phyloP scores from a whole-genome alignment of 2,888 invertebrate genomes.

The Apodemia hepburni region DNA sequence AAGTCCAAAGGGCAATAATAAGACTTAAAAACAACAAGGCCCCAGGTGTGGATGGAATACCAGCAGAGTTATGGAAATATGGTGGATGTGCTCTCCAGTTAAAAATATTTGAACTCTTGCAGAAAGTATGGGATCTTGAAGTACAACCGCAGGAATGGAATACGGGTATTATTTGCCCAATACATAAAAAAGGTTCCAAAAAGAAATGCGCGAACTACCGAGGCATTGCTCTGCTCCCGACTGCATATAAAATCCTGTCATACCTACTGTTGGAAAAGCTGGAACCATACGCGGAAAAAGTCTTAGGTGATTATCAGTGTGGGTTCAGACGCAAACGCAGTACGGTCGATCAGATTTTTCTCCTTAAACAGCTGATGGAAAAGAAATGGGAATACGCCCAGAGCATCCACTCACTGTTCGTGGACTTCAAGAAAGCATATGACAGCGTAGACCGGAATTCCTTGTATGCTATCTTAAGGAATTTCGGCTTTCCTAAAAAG shows the following conservation, averaged over 20 bases:
- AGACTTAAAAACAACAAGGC: conserved; percentile 12
- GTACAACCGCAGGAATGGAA: conserved; percentile 8
- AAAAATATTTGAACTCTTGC: background rate
- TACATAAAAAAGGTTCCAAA: background rate
- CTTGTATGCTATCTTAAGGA: conserved; percentile 3
- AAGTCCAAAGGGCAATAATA: conserved; percentile 1
- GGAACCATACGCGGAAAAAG: background rate
- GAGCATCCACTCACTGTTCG: conserved; percentile 20
- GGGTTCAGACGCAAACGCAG: conserved; percentile 23
- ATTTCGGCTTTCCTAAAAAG: conserved; percentile 6
- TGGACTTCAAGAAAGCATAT: conserved; percentile 22
- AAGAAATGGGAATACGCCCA: conserved; percentile 30
- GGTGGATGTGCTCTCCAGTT: background rate
- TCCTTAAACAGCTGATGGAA: no score
- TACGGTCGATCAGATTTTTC: conserved; percentile 28
- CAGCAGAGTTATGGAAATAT: background rate
- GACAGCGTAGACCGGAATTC: background rate
- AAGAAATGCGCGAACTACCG: conserved; percentile 11
- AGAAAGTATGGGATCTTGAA: background rate
- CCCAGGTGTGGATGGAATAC: background rate
- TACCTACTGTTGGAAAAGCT: no score
- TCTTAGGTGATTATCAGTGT: conserved; percentile 9
- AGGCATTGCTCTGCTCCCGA: background rate
- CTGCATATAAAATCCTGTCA: no score
- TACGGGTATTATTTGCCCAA: background rate